Percentiles rank a stretch among this genome's conserved stretches.
Conservation (phyloP, 2,888 invertebrate species). For the Antitype chi region DNA sequence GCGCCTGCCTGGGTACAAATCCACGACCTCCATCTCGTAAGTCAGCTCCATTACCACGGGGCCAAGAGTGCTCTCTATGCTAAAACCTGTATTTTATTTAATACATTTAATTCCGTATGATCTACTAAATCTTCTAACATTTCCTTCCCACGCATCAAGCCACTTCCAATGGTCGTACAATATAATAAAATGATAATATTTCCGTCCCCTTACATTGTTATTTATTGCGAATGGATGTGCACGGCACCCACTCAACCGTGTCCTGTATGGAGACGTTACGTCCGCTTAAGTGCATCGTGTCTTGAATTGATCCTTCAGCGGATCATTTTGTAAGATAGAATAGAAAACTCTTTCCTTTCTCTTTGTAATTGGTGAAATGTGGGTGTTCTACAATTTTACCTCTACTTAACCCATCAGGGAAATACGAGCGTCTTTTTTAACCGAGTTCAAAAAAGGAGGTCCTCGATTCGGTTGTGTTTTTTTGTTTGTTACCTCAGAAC, state of each 20-base stretch:
- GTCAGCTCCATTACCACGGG: too few relatives aligned
- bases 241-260: slow-evolving; percentile 18
- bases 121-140: slow-evolving; percentile 2
- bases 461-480: too few relatives aligned
- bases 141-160: slow-evolving; percentile 1
- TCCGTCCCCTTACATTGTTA: slow-evolving; percentile 41
- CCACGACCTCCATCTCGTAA: too few relatives aligned
- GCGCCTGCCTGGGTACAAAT: too few relatives aligned
- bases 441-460: too few relatives aligned
- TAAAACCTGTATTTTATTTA: neutral
- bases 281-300: slow-evolving; percentile 28
- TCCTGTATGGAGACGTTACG: slow-evolving; percentile 19
- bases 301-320: slow-evolving; percentile 21
- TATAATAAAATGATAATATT: slow-evolving; percentile 51
- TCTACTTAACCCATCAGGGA: neutral
- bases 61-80: too few relatives aligned
- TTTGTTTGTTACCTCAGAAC: too few relatives aligned
- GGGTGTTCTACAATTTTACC: neutral
- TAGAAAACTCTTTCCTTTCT: neutral
- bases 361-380: neutral
- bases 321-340: slow-evolving; percentile 3
- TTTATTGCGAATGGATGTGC: slow-evolving; percentile 50
- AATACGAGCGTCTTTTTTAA: neutral
- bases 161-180: slow-evolving; percentile 15
- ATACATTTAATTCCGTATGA: neutral